Conservation (phyloP, 2,888 invertebrate genomes). For the Phengaris arion region DNA sequence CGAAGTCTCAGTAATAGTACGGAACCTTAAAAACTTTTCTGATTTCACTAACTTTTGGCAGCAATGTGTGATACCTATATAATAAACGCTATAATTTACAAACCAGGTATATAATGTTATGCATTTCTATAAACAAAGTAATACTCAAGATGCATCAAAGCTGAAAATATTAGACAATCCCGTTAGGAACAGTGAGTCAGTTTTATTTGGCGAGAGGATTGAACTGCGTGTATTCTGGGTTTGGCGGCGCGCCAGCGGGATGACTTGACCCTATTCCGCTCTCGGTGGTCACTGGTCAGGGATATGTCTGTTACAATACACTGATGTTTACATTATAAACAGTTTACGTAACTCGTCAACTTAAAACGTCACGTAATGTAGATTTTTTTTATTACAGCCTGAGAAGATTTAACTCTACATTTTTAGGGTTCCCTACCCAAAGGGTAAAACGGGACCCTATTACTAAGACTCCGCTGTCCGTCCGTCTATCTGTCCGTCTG, state of each 20-base stretch:
- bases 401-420: too few species aligned
- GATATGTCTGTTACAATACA: slow-evolving; percentile 6
- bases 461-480: too few species aligned
- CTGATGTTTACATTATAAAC: neutral
- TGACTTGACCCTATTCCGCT: slow-evolving; percentile 3
- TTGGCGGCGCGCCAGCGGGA: slow-evolving; percentile 1
- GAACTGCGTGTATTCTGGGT: slow-evolving; percentile 11
- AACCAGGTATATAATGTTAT: too few species aligned
- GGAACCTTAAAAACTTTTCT: too few species aligned
- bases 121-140: neutral
- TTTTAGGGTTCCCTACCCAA: too few species aligned
- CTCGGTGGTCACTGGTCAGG: neutral
- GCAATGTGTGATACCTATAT: too few species aligned
- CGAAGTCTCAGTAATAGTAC: too few species aligned
- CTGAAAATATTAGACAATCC: neutral
- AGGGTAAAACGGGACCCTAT: too few species aligned
- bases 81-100: too few species aligned
- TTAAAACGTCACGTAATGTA: neutral
- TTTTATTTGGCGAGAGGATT: slow-evolving; percentile 3
- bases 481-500: too few species aligned
- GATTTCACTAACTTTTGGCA: too few species aligned
- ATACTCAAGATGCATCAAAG: neutral
- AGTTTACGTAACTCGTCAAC: neutral
- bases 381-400: too few species aligned
- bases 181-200: neutral